Percentiles rank a stretch among this genome's conserved stretches.
Evolutionary conservation across 1,140 invertebrate species (phyloP).

Genomic region (Hylaeus volcanicus): DNA sequence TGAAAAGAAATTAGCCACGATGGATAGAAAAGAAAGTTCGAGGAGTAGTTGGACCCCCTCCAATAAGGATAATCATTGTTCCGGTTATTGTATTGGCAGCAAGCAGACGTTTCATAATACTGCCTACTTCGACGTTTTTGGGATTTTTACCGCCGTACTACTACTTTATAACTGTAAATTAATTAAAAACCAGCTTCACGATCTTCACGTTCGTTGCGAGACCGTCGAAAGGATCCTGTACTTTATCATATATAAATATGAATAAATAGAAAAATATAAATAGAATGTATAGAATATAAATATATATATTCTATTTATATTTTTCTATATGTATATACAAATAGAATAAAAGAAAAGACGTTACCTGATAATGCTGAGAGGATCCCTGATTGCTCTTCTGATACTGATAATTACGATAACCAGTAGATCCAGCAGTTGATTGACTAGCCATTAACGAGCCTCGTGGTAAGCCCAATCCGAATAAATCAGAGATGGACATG

Average conservation of each 20-base stretch:
- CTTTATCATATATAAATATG: no score
- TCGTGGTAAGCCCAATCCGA: conserved; percentile 80
- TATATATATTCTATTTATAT: no score
- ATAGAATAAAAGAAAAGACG: conserved; percentile 8
- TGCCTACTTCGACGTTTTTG: conserved; percentile 63
- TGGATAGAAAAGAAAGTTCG: conserved; percentile 16
- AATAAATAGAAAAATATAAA: no score
- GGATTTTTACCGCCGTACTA: conserved; percentile 59
- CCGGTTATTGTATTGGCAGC: conserved; percentile 65
- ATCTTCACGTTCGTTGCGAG: no score
- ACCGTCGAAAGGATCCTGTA: no score
- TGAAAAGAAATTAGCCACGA: conserved; percentile 24
- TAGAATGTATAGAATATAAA: no score
- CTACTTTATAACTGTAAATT: neutral
- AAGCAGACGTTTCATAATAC: conserved; percentile 61
- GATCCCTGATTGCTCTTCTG: conserved; percentile 71
- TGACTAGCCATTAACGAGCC: conserved; percentile 78
- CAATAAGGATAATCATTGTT: conserved; percentile 70
- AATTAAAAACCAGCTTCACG: no score
- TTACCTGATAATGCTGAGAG: conserved; percentile 66
- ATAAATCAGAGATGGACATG: conserved; percentile 81
- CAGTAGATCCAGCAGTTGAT: conserved; percentile 63
- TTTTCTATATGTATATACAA: neutral
- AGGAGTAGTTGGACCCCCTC: conserved; percentile 66
- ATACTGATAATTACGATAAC: conserved; percentile 67